Evolutionary conservation across 1,140 invertebrate species (phyloP).

Genomic region (Zaprionus taronus): DNA sequence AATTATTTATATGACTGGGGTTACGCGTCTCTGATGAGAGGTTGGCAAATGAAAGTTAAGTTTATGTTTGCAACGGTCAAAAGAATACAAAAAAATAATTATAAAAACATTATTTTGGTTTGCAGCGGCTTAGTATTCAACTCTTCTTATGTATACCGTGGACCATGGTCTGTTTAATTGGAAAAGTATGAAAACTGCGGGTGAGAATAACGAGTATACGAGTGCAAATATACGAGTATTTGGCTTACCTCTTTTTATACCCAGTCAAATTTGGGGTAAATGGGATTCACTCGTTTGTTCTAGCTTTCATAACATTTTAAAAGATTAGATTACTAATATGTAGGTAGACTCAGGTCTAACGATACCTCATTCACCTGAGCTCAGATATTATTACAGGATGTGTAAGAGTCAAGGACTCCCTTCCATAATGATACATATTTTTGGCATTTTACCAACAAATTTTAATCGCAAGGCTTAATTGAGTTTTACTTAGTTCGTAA

Average conservation of each 20-base stretch:
- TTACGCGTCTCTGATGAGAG: conserved; percentile 13
- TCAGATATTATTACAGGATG: background rate
- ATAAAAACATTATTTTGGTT: conserved; percentile 30
- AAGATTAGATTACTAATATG: background rate
- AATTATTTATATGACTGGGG: conserved; percentile 73
- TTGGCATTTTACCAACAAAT: conserved; percentile 9
- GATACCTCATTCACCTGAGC: background rate
- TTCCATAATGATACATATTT: background rate
- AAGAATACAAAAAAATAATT: conserved; percentile 32
- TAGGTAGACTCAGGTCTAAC: background rate
- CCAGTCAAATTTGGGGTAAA: background rate
- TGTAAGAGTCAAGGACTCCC: background rate
- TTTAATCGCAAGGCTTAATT: conserved; percentile 34
- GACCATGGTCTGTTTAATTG: conserved; percentile 56
- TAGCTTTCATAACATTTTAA: background rate
- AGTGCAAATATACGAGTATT: background rate
- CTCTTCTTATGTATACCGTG: conserved; percentile 26
- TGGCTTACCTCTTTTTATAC: conserved; percentile 2
- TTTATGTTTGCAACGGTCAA: conserved; percentile 47
- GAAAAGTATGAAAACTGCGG: conserved; percentile 50
- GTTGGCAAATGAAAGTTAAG: conserved; percentile 48
- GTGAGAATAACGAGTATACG: background rate
- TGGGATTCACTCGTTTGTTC: background rate
- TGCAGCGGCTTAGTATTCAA: conserved; percentile 26
- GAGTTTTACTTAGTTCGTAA: conserved; percentile 47